Percentiles rank a stretch among this genome's conserved stretches.
phyloP scores from a whole-genome alignment of 2,797 vertebrate genomes.

The Neosalanx taihuensis region DNA sequence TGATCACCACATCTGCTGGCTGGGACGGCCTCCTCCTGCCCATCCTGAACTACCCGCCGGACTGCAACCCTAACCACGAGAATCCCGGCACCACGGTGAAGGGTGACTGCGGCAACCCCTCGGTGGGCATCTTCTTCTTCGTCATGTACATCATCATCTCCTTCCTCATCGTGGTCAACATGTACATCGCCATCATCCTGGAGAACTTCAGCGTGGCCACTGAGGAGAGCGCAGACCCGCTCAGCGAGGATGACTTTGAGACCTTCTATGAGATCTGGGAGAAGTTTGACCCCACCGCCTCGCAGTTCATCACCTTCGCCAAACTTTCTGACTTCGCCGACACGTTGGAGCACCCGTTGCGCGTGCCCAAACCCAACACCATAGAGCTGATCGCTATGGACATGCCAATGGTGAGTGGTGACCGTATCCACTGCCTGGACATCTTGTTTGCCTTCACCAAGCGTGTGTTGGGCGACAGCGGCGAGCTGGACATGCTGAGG shows the following conservation, averaged over 20 bases:
- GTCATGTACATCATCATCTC: slow-evolving; percentile 99
- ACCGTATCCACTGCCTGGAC: slow-evolving; percentile 98
- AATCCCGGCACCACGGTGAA: slow-evolving; percentile 94
- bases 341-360: slow-evolving; percentile 91
- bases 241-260: slow-evolving; percentile 99
- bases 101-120: slow-evolving; percentile 96
- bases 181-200: slow-evolving; percentile 99
- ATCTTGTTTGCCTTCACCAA: slow-evolving; percentile 99
- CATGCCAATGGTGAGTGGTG: slow-evolving; percentile 97
- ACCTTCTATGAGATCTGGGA: slow-evolving; percentile 99
- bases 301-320: slow-evolving; percentile 96
- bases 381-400: slow-evolving; percentile 99
- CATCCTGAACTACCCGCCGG: slow-evolving; percentile 95
- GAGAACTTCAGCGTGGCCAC: slow-evolving; percentile 99
- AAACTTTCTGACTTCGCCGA: slow-evolving; percentile 97
- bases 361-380: slow-evolving; percentile 97
- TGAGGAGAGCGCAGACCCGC: slow-evolving; percentile 95
- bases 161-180: slow-evolving; percentile 98
- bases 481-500: slow-evolving; percentile 95
- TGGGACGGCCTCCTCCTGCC: slow-evolving; percentile 97
- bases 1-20: slow-evolving; percentile 96
- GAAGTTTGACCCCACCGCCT: slow-evolving; percentile 97
- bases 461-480: slow-evolving; percentile 96
- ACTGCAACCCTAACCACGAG: slow-evolving; percentile 87
- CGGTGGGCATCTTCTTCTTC: slow-evolving; percentile 98